A percentile compares a stretch with the other conserved stretches of the same genome.
Evolutionary conservation across 1,140 invertebrate species (phyloP).

Genomic region (Zelostemma sp.): DNA sequence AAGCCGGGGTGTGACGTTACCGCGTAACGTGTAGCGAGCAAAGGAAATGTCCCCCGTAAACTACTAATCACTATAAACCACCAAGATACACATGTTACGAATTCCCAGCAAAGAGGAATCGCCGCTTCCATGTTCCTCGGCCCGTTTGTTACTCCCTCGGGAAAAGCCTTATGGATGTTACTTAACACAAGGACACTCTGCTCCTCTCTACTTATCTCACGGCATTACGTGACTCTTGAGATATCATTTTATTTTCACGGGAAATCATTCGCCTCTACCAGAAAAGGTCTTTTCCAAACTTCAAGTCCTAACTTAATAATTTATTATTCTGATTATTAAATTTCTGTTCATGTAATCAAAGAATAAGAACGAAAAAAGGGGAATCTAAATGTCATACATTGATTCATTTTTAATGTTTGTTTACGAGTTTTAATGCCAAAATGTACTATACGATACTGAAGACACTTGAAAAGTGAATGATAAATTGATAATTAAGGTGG

Average conservation of each 20-base stretch:
- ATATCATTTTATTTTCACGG: neutral
- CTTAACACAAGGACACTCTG: conserved; percentile 27
- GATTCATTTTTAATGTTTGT: too few relatives aligned
- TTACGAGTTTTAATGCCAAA: too few relatives aligned
- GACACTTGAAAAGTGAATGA: too few relatives aligned
- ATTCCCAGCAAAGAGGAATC: conserved; percentile 61
- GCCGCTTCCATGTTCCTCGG: conserved; percentile 42
- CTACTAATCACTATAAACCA: conserved; percentile 69
- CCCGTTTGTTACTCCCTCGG: conserved; percentile 51
- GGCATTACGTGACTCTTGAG: conserved; percentile 15
- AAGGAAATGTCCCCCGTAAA: conserved; percentile 65
- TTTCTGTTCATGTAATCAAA: too few relatives aligned
- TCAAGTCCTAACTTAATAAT: too few relatives aligned
- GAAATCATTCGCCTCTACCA: too few relatives aligned
- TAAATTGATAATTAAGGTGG: too few relatives aligned
- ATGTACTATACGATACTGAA: too few relatives aligned
- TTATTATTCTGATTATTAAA: too few relatives aligned
- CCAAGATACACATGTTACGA: conserved; percentile 66
- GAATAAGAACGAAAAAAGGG: too few relatives aligned
- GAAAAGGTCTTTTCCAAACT: too few relatives aligned
- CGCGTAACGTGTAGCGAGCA: conserved; percentile 52
- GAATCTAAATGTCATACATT: too few relatives aligned
- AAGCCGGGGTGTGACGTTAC: conserved; percentile 44
- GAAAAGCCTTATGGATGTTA: conserved; percentile 58
- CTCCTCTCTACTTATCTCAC: conserved; percentile 24